Percentiles rank a stretch among this genome's conserved stretches.
Evolutionary conservation across 2,888 invertebrate species (phyloP).

Genomic region (Drosophila ustulata): DNA sequence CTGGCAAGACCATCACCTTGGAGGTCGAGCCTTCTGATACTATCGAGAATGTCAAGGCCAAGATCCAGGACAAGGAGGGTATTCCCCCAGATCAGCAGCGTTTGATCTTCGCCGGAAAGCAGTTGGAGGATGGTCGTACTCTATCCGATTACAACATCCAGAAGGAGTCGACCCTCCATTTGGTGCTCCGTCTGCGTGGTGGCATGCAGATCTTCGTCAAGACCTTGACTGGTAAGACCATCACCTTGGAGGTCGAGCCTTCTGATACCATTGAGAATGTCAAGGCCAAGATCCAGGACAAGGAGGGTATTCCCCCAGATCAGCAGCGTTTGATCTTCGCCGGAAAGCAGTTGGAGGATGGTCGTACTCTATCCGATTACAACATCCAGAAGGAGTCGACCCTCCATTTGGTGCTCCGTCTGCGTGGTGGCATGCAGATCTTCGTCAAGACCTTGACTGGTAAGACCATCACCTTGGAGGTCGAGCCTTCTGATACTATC

Average conservation of each 20-base stretch:
- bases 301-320: constrained; percentile 81
- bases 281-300: constrained; percentile 80
- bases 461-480: constrained; percentile 54
- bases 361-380: constrained; percentile 80
- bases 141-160: constrained; percentile 81
- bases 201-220: constrained; percentile 62
- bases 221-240: constrained; percentile 80
- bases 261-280: constrained; percentile 76
- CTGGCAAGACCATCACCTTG: constrained; percentile 80
- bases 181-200: constrained; percentile 77
- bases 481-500: constrained; percentile 48
- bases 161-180: constrained; percentile 78
- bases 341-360: constrained; percentile 80
- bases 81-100: constrained; percentile 82
- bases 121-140: constrained; percentile 79
- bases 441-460: constrained; percentile 52
- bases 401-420: constrained; percentile 76
- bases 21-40: constrained; percentile 78
- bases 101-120: constrained; percentile 81
- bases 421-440: constrained; percentile 71
- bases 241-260: constrained; percentile 80
- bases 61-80: constrained; percentile 81
- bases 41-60: constrained; percentile 78
- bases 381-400: constrained; percentile 81
- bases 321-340: constrained; percentile 81